Base-by-base conservation (phyloP, 2,888 invertebrate species). In the Amitus sp. region DNA sequence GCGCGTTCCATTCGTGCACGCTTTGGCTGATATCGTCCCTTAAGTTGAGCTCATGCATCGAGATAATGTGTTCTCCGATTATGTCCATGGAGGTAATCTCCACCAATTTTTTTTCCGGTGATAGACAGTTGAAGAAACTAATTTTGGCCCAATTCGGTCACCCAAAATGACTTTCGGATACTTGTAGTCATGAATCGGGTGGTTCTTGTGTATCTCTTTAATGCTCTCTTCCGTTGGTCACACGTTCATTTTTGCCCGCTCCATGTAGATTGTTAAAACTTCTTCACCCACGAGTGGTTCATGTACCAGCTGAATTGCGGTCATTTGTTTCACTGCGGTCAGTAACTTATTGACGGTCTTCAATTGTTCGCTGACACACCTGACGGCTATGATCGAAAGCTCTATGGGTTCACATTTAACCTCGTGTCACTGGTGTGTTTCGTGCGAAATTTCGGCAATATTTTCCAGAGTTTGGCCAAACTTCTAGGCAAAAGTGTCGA, bases 1-100 rank as follows among this genome's bases (percentile, higher is more conserved):
- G n/a, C n/a, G 90, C 88, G 83, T 99, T 99, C 99, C 99, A 99
- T 70, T 96, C 95, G 79, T 96, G 92, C 0, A 95, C 95, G 66
- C 91, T 90, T 69, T 93, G 93, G 70, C 95, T 95, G 82, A 96
- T 98, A 82, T 97, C 97, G 83, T 98, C 98, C 83, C 90, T 89
- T 69, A 92, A 90, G 76, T 93, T 94, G 1, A 94, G 84, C 70
- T 93, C 92, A 74, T 95, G 94, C 40, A 94, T 90, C 1, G 85
- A 84, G 0, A 88, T 86, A 0, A 92, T 30, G 76, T 92, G 90
- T 1, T 94, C 94, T 73, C 92, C 92, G 42, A 95, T 89, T 48
- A 87, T 86, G 65, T 93, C 92, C 52, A 89, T 89, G 58, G 95
- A 87, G 1, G 83, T 86, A 6, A 95, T 83, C n/a, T 88, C 89